Evolutionary conservation across 1,140 invertebrate genomes (phyloP).

Genomic region (honey bee (Apis mellifera)): DNA sequence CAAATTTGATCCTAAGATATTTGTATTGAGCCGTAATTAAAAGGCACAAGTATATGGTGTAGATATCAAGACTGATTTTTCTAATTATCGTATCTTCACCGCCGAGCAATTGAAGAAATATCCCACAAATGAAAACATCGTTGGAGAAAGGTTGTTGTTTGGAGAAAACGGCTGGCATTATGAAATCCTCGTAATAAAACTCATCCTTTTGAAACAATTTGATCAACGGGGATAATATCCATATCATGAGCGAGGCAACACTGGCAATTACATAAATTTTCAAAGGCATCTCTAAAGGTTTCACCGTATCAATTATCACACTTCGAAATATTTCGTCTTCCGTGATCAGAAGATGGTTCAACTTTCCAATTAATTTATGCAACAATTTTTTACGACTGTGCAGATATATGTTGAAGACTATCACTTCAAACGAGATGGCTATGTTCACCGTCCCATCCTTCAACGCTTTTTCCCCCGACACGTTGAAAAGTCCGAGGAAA

Average conservation of each 20-base stretch:
- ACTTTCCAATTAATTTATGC: constrained; percentile 24
- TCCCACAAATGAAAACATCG: background rate
- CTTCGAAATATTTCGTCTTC: background rate
- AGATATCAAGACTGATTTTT: constrained; percentile 60
- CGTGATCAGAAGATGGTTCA: constrained; percentile 13
- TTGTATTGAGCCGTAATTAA: constrained; percentile 59
- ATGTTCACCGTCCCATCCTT: constrained; percentile 39
- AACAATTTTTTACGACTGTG: constrained; percentile 19
- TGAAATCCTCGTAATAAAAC: constrained; percentile 54
- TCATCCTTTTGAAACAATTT: constrained; percentile 5
- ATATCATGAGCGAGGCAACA: constrained; percentile 12
- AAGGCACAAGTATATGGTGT: constrained; percentile 58
- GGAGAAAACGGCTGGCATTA: constrained; percentile 47
- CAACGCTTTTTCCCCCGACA: constrained; percentile 32
- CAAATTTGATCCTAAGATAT: constrained; percentile 43
- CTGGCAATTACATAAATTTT: constrained; percentile 31
- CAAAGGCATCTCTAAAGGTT: constrained; percentile 24
- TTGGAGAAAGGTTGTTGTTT: constrained; percentile 44
- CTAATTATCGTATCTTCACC: constrained; percentile 6
- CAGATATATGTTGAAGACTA: constrained; percentile 26
- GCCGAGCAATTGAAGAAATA: constrained; percentile 36
- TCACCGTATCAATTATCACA: background rate
- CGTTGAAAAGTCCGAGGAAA: constrained; percentile 5
- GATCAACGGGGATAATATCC: constrained; percentile 11
- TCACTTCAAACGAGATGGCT: constrained; percentile 24